Percentiles rank a stretch among this genome's conserved stretches.
Evolutionary conservation across 1,140 invertebrate genomes (phyloP).

Genomic region (Ditylenchus dipsaci): DNA sequence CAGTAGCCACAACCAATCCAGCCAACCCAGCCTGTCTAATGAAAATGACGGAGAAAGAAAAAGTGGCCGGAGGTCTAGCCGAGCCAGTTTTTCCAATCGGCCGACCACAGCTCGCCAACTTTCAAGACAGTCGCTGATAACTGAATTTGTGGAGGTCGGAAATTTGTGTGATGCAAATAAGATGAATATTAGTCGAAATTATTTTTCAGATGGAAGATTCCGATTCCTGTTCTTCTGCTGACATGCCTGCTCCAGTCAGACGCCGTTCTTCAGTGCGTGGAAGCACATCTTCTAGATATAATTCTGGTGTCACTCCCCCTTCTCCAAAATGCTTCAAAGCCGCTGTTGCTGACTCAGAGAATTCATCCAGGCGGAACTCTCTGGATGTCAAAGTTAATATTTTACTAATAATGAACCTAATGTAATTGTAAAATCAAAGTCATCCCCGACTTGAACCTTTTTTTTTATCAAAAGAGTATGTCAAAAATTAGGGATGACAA

Average conservation of each 20-base stretch:
- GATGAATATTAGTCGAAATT: no score
- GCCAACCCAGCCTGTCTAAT: no score
- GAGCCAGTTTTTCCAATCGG: neutral
- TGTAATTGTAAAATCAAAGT: no score
- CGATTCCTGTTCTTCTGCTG: neutral
- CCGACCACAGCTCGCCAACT: constrained; percentile 2
- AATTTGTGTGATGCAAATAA: no score
- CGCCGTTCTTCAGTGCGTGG: neutral
- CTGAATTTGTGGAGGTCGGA: neutral
- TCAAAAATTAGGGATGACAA: no score
- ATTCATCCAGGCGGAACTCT: neutral
- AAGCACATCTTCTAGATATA: neutral
- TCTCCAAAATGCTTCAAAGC: neutral
- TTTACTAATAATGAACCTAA: no score
- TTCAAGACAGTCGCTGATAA: neutral
- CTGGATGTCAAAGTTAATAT: neutral
- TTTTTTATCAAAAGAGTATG: no score
- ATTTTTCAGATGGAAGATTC: neutral
- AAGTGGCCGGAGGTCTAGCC: no score
- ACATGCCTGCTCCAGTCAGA: neutral
- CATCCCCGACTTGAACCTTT: no score
- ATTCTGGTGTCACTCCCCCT: neutral
- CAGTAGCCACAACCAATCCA: no score
- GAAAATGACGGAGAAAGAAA: no score
- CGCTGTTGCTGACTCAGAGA: neutral